Evolutionary conservation across 2,113 vertebrate genomes (phyloP), one percentile per base, ranked within the genome.

Genomic region (Emydura subglobosa): DNA sequence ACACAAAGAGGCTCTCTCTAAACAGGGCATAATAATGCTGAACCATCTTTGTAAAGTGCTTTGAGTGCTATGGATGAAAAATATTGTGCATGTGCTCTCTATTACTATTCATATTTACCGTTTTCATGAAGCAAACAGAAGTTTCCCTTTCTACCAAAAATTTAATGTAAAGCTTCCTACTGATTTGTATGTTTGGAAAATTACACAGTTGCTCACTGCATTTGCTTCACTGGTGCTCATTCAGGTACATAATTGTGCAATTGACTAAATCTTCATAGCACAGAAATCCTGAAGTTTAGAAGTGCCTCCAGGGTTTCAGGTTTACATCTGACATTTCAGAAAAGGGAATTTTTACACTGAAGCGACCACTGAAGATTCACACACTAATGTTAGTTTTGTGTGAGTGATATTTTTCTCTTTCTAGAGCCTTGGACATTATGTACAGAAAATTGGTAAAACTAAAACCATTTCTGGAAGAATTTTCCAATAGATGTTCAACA

Each of bases 131-230:
- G 1, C 6, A 92, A 89, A 19, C 49, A 81, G 79, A 42, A 11
- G 3, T 86, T 93, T 93, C 47, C 92, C 76, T 93, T 76, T 95
- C 82, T 61, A 90, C 86, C 82, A 12, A 57, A 9, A 92, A 83
- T 88, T 88, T 86, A 57, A 91, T 34, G 6, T 42, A 85, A 81
- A 96, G 44, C 55, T 29, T 50, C 29, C 27, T 44, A 92, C 12
- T 93, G 81, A 95, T 78, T 95, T 82, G 72, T 92, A 72, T 53
- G 42, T 74, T 74, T 96, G 79, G 54, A 92, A 97, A 91, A 95
- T 87, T 50, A 79, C 31, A 29, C 0, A 2, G 19, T 29, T 91
- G 88, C n/a, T 97, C 88, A 89, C 14, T 82, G 82, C 19, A 79
- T 93, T 82, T 96, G 83, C 82, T 94, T 91, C 55, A 87, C 84